Evolutionary conservation across 2,797 vertebrate genomes (phyloP).

Genomic region (Anguilla marmorata): DNA sequence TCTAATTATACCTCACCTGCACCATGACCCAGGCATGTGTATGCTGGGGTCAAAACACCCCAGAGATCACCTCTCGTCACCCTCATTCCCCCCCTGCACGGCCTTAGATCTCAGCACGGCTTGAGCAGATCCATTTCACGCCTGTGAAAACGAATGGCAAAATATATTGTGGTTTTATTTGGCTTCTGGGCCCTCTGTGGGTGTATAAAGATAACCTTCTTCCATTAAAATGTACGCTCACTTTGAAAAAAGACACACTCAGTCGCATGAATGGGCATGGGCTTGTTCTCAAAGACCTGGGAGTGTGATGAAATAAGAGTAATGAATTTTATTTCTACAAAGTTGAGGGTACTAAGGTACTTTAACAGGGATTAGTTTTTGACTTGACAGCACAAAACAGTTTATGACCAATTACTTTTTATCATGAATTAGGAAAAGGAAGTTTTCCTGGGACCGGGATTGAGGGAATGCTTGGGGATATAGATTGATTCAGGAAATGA

Average conservation of each 20-base stretch:
- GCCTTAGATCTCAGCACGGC: background rate
- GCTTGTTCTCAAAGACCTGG: background rate
- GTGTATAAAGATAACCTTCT: background rate
- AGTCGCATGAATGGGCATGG: background rate
- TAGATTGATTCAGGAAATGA: background rate
- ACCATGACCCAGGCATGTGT: background rate
- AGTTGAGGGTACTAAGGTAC: background rate
- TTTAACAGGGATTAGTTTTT: background rate
- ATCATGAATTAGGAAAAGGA: background rate
- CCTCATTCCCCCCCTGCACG: background rate
- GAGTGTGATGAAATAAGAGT: too few relatives aligned
- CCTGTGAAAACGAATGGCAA: background rate
- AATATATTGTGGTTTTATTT: background rate
- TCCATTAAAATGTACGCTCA: background rate
- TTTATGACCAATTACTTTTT: background rate
- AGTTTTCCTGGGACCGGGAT: background rate
- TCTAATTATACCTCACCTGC: conserved; percentile 1
- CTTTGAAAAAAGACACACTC: background rate
- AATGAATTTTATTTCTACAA: background rate
- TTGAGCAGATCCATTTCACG: background rate
- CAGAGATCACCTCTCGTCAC: background rate
- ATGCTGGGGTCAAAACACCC: background rate
- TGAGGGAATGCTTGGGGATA: background rate
- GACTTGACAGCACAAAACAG: background rate
- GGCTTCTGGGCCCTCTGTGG: background rate